Conservation (phyloP, 2,113 vertebrate species). For the Ophthalmotilapia sp. region DNA sequence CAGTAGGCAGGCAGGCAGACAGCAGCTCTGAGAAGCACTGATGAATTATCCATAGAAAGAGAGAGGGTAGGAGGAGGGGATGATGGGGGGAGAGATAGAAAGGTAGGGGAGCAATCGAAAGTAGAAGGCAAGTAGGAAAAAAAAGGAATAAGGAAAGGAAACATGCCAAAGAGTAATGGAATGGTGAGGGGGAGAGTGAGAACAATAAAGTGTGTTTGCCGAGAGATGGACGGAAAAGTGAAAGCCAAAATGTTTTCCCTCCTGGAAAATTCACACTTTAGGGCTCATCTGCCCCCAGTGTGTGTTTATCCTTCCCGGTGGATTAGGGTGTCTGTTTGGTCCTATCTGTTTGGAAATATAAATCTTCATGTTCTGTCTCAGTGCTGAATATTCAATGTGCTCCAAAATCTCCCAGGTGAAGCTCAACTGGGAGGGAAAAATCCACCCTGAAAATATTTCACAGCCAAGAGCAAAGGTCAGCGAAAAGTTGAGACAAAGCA, state of each 20-base stretch:
- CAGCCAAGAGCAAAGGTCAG: background rate
- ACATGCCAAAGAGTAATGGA: background rate
- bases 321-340: background rate
- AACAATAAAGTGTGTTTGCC: background rate
- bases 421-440: background rate
- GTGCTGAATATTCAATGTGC: background rate
- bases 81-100: background rate
- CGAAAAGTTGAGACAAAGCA: background rate
- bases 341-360: background rate
- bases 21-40: constrained; percentile 59
- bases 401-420: background rate
- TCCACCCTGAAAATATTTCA: background rate
- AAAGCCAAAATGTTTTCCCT: background rate
- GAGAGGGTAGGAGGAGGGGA: background rate
- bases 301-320: background rate
- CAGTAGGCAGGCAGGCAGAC: constrained; percentile 56
- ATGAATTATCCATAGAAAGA: constrained; percentile 65
- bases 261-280: background rate
- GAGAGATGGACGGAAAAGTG: background rate
- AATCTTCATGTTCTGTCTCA: background rate
- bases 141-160: background rate
- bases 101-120: background rate
- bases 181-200: background rate
- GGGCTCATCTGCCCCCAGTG: background rate
- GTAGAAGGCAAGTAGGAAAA: background rate